Evolutionary conservation across 2,113 vertebrate species (phyloP).

Genomic region (Oryzias melastigma): DNA sequence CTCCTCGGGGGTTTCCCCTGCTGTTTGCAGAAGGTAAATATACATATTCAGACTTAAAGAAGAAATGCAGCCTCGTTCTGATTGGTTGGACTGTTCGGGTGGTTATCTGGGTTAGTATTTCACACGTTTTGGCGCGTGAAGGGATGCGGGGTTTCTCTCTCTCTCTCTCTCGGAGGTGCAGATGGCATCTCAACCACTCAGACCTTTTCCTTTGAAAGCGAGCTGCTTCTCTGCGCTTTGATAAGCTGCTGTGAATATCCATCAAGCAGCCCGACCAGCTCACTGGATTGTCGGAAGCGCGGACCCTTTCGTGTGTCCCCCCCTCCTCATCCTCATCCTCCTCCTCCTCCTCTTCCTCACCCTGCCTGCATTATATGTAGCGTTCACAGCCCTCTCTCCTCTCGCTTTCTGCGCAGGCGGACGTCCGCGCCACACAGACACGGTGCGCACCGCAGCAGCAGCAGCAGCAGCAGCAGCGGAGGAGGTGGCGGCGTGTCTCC

Average conservation of each 20-base stretch:
- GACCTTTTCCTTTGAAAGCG: conserved; percentile 38
- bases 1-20: no score
- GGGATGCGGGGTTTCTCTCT: conserved; percentile 23
- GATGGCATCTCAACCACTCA: conserved; percentile 29
- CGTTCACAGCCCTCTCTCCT: conserved; percentile 51
- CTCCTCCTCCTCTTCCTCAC: conserved; percentile 19
- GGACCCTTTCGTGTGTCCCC: conserved; percentile 13
- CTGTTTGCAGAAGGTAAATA: no score
- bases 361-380: conserved; percentile 47
- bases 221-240: conserved; percentile 57
- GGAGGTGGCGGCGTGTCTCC: conserved; percentile 15
- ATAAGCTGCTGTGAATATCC: conserved; percentile 65
- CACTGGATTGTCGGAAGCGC: conserved; percentile 53
- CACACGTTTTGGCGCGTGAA: no score
- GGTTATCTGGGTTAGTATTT: no score
- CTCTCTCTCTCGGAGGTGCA: conserved; percentile 16
- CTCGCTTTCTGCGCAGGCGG: conserved; percentile 48
- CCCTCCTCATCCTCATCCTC: neutral
- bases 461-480: conserved; percentile 20
- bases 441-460: conserved; percentile 43
- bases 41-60: no score
- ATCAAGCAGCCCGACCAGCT: conserved; percentile 64
- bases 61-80: no score
- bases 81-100: no score
- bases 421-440: conserved; percentile 59